A percentile compares a stretch with the other conserved stretches of the same genome.
These are phyloP conservation scores for Sminthurides bifidus DNA, from an alignment of 1,140 invertebrate species.

Conservation along the genomic window DNA sequence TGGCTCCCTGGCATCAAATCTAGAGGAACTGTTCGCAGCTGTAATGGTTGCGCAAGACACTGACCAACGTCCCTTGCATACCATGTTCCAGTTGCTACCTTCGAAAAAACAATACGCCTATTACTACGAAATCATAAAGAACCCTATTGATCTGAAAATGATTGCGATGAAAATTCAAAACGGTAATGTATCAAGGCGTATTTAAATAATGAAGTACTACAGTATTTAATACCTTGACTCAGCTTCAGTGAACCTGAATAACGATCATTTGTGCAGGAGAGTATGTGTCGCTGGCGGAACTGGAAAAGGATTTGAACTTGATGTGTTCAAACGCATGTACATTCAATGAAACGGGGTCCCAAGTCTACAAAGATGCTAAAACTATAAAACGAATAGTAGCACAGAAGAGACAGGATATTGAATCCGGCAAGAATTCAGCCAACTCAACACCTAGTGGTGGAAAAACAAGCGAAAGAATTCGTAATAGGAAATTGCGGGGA, in stretches of 20 bases:
- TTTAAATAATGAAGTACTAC: too few species aligned
- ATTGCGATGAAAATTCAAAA: constrained; percentile 85
- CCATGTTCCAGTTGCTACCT: constrained; percentile 77
- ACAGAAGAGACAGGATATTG: constrained; percentile 51
- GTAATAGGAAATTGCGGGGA: constrained; percentile 38
- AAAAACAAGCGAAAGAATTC: constrained; percentile 48
- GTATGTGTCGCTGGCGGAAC: constrained; percentile 59
- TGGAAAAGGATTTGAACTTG: constrained; percentile 80
- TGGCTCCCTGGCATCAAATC: constrained; percentile 39
- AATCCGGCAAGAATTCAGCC: constrained; percentile 40
- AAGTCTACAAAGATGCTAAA: constrained; percentile 93
- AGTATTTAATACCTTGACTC: too few species aligned
- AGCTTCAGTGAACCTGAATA: too few species aligned
- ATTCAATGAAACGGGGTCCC: constrained; percentile 92
- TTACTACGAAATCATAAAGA: constrained; percentile 91
- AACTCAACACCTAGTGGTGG: constrained; percentile 34
- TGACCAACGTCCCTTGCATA: constrained; percentile 66
- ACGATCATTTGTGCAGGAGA: constrained; percentile 43
- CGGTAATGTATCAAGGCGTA: too few species aligned
- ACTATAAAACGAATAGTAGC: constrained; percentile 64
- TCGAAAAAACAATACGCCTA: constrained; percentile 88
- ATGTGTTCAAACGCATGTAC: constrained; percentile 91
- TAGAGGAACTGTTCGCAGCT: constrained; percentile 68
- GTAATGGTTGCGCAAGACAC: constrained; percentile 63
- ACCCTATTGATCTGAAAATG: constrained; percentile 87